phyloP scores from a whole-genome alignment of 1,140 invertebrate genomes.

The Philotrypesis tridentata region DNA sequence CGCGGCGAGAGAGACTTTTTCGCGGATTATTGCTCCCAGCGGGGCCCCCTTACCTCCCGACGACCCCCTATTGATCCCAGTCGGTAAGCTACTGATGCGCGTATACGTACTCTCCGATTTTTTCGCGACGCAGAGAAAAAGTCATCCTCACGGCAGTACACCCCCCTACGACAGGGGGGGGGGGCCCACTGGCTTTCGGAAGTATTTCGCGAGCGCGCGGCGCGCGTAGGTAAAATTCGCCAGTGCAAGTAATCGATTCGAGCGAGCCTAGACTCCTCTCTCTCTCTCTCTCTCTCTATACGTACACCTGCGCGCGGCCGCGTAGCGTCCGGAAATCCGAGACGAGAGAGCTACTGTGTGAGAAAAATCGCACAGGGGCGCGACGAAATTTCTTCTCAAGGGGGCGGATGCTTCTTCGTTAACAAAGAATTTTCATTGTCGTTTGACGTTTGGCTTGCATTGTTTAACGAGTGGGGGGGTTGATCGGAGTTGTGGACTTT shows the following conservation, averaged over 20 bases:
- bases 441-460: too few relatives aligned
- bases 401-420: too few relatives aligned
- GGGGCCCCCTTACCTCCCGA: neutral
- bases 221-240: neutral
- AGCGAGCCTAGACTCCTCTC: neutral
- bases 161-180: too few relatives aligned
- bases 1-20: neutral
- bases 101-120: neutral
- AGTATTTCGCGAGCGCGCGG: neutral
- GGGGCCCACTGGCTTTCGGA: neutral
- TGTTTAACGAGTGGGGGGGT: too few relatives aligned
- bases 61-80: neutral
- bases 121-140: too few relatives aligned
- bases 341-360: neutral
- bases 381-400: neutral
- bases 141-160: too few relatives aligned
- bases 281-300: neutral
- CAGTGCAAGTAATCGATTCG: neutral
- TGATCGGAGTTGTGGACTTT: too few relatives aligned
- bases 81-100: too few relatives aligned
- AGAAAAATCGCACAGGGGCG: neutral
- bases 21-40: neutral
- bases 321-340: neutral
- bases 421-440: too few relatives aligned
- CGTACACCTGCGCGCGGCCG: neutral